These are phyloP conservation scores for Colletes gigas DNA, from an alignment of 1,140 invertebrate genomes.

Conservation along the genomic window DNA sequence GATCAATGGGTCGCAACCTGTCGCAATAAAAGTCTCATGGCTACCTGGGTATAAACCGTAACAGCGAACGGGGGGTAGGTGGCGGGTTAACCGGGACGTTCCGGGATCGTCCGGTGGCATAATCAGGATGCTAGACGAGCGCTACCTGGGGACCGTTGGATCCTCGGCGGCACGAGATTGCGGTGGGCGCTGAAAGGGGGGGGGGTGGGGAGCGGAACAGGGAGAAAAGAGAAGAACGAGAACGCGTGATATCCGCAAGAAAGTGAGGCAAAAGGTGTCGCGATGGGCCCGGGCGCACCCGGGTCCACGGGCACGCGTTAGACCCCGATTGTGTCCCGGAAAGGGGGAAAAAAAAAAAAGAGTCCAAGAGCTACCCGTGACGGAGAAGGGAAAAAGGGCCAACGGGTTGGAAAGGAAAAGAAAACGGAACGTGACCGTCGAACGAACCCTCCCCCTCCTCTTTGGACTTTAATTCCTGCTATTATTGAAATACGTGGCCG, in stretches of 20 bases:
- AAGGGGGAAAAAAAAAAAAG: slow-evolving; percentile 22
- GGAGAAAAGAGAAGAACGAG: not conserved
- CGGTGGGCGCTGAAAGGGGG: slow-evolving; percentile 8
- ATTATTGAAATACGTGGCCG: slow-evolving; percentile 70
- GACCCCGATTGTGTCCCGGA: slow-evolving; percentile 61
- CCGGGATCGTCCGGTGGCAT: slow-evolving; percentile 46
- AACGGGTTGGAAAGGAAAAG: slow-evolving; percentile 51
- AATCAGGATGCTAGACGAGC: slow-evolving; percentile 61
- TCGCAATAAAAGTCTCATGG: slow-evolving; percentile 68
- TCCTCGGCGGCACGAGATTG: slow-evolving; percentile 29
- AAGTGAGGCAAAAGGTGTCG: slow-evolving; percentile 70
- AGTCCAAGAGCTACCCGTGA: slow-evolving; percentile 14
- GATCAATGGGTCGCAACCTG: slow-evolving; percentile 67
- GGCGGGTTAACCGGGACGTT: slow-evolving; percentile 44
- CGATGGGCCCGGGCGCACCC: slow-evolving; percentile 39
- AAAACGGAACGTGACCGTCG: slow-evolving; percentile 55
- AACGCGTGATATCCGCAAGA: slow-evolving; percentile 50
- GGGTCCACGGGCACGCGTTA: slow-evolving; percentile 57
- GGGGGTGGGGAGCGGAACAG: slow-evolving; percentile 2
- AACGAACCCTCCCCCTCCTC: slow-evolving; percentile 31
- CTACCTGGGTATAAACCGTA: slow-evolving; percentile 62
- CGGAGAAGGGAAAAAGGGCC: slow-evolving; percentile 45
- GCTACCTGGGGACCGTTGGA: slow-evolving; percentile 55
- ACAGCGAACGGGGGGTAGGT: slow-evolving; percentile 44
- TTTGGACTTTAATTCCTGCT: slow-evolving; percentile 70